These are phyloP conservation scores for Meloidogyne hapla DNA, from an alignment of 1,140 invertebrate genomes.

Conservation along the genomic window DNA sequence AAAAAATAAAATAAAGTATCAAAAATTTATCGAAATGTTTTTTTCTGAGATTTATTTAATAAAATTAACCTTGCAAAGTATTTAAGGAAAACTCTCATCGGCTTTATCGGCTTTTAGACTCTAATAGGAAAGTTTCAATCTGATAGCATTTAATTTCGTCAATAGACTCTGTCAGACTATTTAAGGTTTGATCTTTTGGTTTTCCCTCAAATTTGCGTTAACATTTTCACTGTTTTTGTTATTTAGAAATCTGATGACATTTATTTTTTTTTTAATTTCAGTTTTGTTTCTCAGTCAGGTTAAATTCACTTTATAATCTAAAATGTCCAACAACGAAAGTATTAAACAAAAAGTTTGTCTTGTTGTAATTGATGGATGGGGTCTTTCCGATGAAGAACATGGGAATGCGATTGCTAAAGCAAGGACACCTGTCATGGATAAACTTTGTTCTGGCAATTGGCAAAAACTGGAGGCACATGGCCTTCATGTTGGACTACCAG, in stretches of 20 bases:
- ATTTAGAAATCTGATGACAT: not conserved
- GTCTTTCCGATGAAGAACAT: slow-evolving; percentile 63
- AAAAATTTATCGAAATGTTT: too few relatives aligned
- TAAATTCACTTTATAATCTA: not conserved
- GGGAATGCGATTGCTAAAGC: slow-evolving; percentile 66
- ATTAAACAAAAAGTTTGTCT: slow-evolving; percentile 65
- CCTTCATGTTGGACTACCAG: slow-evolving; percentile 66
- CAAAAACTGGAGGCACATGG: slow-evolving; percentile 67
- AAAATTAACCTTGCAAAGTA: too few relatives aligned
- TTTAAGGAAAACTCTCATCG: too few relatives aligned
- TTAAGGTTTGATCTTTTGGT: too few relatives aligned
- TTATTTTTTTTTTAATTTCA: slow-evolving; percentile 1
- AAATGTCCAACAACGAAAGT: slow-evolving; percentile 46
- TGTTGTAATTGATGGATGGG: slow-evolving; percentile 67
- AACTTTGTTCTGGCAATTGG: slow-evolving; percentile 65
- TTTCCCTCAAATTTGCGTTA: too few relatives aligned
- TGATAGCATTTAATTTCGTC: too few relatives aligned
- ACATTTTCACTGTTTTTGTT: not conserved
- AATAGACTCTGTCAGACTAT: too few relatives aligned
- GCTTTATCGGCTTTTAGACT: too few relatives aligned
- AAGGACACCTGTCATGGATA: slow-evolving; percentile 66
- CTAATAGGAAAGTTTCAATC: too few relatives aligned
- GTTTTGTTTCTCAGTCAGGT: too few relatives aligned
- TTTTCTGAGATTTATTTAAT: too few relatives aligned
- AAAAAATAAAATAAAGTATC: too few relatives aligned